Conservation (phyloP, 2,888 invertebrate genomes). For the Prostheceraeus crozeri region DNA sequence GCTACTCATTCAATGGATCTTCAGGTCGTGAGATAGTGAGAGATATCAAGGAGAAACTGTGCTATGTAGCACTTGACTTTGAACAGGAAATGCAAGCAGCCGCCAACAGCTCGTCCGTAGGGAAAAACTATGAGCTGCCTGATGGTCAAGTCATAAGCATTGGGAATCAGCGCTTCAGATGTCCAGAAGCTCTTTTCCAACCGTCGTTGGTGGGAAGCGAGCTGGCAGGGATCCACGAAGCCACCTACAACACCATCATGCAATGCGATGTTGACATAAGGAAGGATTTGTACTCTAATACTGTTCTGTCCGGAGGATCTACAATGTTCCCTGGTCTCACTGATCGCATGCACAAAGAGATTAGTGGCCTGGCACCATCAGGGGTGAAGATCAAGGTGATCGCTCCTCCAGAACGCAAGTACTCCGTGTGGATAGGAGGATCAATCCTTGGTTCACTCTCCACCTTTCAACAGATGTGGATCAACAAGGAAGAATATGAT, state of each 20-base stretch:
- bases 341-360: constrained; percentile 94
- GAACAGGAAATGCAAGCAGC: constrained; percentile 54
- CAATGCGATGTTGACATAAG: constrained; percentile 55
- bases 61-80: constrained; percentile 54
- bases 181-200: constrained; percentile 53
- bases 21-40: too few species aligned
- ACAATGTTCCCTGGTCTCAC: constrained; percentile 95
- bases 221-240: constrained; percentile 55
- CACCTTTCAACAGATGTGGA: constrained; percentile 86
- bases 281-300: constrained; percentile 55
- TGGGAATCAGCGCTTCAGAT: constrained; percentile 54
- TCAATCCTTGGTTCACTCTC: constrained; percentile 81
- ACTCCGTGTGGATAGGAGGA: constrained; percentile 87
- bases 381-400: constrained; percentile 67
- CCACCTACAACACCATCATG: constrained; percentile 55
- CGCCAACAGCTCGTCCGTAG: constrained; percentile 48
- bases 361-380: constrained; percentile 69
- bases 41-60: too few species aligned
- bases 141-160: constrained; percentile 55
- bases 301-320: constrained; percentile 81
- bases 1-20: too few species aligned
- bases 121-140: constrained; percentile 54
- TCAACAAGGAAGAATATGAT: constrained; percentile 85
- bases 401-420: constrained; percentile 83
- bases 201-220: constrained; percentile 54